phyloP scores from a whole-genome alignment of 2,113 vertebrate species.

The Lota lota region DNA sequence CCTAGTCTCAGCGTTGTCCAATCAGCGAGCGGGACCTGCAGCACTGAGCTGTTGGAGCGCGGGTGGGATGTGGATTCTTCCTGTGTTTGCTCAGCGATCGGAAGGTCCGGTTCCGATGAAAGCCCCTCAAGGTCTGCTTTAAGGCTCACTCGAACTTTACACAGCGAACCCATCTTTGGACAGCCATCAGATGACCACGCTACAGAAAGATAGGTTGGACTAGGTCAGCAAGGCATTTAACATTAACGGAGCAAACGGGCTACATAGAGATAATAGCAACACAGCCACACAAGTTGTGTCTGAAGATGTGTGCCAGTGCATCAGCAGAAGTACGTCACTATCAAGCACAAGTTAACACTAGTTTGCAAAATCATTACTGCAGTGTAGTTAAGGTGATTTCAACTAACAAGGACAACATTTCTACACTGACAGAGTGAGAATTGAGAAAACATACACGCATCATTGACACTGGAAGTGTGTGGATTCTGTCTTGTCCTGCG shows the following conservation, averaged over 20 bases:
- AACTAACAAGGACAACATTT: not conserved
- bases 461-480: slow-evolving; percentile 3
- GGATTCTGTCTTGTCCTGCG: slow-evolving; percentile 32
- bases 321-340: not conserved
- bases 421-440: not conserved
- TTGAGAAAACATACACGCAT: slow-evolving; percentile 13
- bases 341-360: not conserved
- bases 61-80: slow-evolving; percentile 12
- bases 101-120: not conserved
- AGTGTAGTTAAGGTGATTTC: not conserved
- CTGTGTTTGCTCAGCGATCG: slow-evolving; percentile 5
- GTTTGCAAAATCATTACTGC: no score
- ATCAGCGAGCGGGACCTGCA: slow-evolving; percentile 68
- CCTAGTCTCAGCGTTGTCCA: slow-evolving; percentile 72
- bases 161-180: slow-evolving; percentile 77
- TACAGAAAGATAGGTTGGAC: slow-evolving; percentile 12
- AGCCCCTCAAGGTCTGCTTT: slow-evolving; percentile 23
- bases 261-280: no score
- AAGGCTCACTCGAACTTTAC: slow-evolving; percentile 65
- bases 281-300: no score
- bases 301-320: no score
- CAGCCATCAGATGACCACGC: slow-evolving; percentile 41
- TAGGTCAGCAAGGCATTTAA: no score
- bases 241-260: no score
- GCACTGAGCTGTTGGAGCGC: slow-evolving; percentile 58